These are phyloP conservation scores for Spicauda simplicius DNA, from an alignment of 2,888 invertebrate genomes.

Conservation along the genomic window DNA sequence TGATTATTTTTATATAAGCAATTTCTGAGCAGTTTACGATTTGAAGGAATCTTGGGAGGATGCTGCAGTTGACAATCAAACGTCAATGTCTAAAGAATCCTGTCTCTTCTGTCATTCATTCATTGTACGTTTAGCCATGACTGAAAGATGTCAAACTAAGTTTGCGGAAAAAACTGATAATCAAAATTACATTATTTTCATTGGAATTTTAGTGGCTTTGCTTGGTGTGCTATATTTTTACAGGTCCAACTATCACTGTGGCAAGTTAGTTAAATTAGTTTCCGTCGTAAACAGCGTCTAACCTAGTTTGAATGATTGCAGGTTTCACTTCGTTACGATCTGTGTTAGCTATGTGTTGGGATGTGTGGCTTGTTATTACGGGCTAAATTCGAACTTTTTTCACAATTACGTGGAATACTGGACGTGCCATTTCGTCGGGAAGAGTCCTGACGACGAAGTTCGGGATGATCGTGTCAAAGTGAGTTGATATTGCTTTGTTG, in stretches of 20 bases:
- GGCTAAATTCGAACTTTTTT: constrained; percentile 66
- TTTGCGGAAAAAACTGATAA: constrained; percentile 76
- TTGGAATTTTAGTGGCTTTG: constrained; percentile 66
- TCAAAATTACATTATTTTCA: constrained; percentile 78
- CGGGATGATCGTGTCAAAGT: constrained; percentile 58
- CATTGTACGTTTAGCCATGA: constrained; percentile 77
- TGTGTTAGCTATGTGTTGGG: constrained; percentile 78
- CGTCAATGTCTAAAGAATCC: constrained; percentile 4
- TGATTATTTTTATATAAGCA: no score
- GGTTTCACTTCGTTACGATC: constrained; percentile 77
- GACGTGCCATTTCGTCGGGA: constrained; percentile 67
- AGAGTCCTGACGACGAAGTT: constrained; percentile 50
- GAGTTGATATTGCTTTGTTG: constrained; percentile 47
- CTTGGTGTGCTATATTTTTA: constrained; percentile 73
- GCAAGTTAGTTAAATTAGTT: constrained; percentile 20
- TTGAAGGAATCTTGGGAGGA: background rate
- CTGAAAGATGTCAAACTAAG: constrained; percentile 82
- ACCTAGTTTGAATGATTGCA: constrained; percentile 49
- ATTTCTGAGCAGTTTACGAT: no score
- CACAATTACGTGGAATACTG: constrained; percentile 66
- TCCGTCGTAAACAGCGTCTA: constrained; percentile 21
- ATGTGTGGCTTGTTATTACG: constrained; percentile 81
- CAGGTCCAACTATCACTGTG: constrained; percentile 56
- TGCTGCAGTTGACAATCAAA: constrained; percentile 7
- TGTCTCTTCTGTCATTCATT: constrained; percentile 48